Evolutionary conservation across 2,888 invertebrate genomes (phyloP).

Genomic region (Phania funesta): DNA sequence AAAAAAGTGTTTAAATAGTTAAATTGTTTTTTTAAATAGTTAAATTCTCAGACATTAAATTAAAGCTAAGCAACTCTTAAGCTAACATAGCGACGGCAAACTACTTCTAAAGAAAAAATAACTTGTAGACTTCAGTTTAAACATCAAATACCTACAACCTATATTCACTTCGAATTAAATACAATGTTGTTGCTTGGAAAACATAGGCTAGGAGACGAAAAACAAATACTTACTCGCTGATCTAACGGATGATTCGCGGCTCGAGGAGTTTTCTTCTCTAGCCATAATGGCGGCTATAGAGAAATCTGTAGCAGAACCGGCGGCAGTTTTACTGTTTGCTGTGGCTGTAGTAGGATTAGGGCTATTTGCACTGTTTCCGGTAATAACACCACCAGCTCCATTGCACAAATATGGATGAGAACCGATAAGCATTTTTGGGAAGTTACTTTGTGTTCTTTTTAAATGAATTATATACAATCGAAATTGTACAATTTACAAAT

Average conservation of each 20-base stretch:
- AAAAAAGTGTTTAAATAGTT: no score
- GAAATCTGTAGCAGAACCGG: conserved; percentile 90
- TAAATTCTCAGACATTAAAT: no score
- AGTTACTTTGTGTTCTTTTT: neutral
- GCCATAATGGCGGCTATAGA: conserved; percentile 97
- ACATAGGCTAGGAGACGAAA: neutral
- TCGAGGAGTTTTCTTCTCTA: conserved; percentile 81
- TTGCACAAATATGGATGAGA: conserved; percentile 77
- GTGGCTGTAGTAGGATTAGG: conserved; percentile 72
- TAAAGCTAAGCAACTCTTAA: no score
- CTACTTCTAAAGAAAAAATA: no score
- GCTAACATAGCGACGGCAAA: no score
- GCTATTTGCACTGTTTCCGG: conserved; percentile 56
- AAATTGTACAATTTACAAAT: neutral
- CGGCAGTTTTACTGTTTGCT: conserved; percentile 75
- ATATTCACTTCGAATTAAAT: no score
- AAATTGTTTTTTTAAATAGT: no score
- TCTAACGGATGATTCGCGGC: conserved; percentile 78
- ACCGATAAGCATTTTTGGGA: conserved; percentile 75
- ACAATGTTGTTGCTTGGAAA: neutral
- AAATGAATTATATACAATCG: neutral
- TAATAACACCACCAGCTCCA: conserved; percentile 64
- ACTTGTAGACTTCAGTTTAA: no score
- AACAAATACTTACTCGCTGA: conserved; percentile 76
- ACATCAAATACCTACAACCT: no score